Conservation (phyloP, 2,113 vertebrate species). For the Grammomys dolichurus region DNA sequence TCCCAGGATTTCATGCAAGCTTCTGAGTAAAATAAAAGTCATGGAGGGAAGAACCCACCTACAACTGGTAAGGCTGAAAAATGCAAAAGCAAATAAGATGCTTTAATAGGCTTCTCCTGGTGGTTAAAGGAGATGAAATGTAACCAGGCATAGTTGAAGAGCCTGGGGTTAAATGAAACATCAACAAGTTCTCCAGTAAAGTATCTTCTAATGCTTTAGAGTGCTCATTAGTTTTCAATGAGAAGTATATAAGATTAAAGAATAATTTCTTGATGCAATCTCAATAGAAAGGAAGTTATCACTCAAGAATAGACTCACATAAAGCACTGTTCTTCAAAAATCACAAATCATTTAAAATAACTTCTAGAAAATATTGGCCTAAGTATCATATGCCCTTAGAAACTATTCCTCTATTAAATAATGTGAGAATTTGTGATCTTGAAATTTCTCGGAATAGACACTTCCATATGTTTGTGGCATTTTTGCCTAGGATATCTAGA, state of each 20-base stretch:
- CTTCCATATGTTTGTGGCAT: constrained; percentile 4
- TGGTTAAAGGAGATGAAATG: background rate
- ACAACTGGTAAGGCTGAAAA: background rate
- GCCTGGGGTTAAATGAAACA: constrained; percentile 11
- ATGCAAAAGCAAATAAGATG: background rate
- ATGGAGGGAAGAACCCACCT: background rate
- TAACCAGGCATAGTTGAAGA: background rate
- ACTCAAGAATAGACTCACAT: background rate
- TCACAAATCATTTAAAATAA: background rate
- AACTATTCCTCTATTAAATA: background rate
- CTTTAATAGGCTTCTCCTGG: background rate
- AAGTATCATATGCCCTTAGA: background rate
- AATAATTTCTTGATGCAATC: background rate
- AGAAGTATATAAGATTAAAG: constrained; percentile 2
- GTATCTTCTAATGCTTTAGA: background rate
- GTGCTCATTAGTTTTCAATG: background rate
- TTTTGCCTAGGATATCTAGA: background rate
- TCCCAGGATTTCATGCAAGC: background rate
- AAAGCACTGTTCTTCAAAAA: background rate
- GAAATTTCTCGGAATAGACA: background rate
- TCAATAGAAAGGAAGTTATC: background rate
- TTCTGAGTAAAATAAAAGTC: constrained; percentile 13
- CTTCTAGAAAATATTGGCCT: background rate
- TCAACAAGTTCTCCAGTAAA: background rate
- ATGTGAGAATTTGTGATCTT: background rate